Evolutionary conservation across 2,113 vertebrate genomes (phyloP).

Genomic region (Pluvialis apricaria): DNA sequence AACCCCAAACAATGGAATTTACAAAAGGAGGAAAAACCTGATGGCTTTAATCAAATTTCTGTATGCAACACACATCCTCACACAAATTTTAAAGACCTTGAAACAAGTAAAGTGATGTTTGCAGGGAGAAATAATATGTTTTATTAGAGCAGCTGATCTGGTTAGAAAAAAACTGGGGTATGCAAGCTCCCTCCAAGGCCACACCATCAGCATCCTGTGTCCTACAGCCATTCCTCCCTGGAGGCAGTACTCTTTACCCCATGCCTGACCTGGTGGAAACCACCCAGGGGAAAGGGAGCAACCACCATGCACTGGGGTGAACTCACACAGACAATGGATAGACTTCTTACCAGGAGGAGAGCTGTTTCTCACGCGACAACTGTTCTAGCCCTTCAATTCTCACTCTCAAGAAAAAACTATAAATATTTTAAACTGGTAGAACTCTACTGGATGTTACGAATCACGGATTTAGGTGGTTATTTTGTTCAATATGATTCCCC

Average conservation of each 20-base stretch:
- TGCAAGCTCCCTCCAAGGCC: neutral
- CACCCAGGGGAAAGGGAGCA: neutral
- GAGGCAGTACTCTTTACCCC: rapidly evolving
- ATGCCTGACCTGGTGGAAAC: neutral
- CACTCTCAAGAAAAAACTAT: neutral
- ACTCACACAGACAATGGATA: rapidly evolving
- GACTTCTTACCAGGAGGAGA: neutral
- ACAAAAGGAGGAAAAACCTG: neutral
- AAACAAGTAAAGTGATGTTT: neutral
- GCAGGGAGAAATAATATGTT: neutral
- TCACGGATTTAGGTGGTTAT: neutral
- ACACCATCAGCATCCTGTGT: neutral
- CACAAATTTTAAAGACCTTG: neutral
- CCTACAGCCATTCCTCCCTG: neutral
- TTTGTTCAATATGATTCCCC: neutral
- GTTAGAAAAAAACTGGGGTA: neutral
- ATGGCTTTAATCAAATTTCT: neutral
- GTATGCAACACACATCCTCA: neutral
- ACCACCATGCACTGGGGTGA: rapidly evolving
- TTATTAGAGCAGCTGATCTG: neutral
- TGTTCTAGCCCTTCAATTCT: neutral
- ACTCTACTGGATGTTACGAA: neutral
- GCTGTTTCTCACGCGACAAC: neutral
- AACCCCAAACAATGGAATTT: neutral
- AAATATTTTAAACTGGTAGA: neutral